These are phyloP conservation scores for Silurus meridionalis DNA, from an alignment of 2,113 vertebrate genomes.

Conservation along the genomic window DNA sequence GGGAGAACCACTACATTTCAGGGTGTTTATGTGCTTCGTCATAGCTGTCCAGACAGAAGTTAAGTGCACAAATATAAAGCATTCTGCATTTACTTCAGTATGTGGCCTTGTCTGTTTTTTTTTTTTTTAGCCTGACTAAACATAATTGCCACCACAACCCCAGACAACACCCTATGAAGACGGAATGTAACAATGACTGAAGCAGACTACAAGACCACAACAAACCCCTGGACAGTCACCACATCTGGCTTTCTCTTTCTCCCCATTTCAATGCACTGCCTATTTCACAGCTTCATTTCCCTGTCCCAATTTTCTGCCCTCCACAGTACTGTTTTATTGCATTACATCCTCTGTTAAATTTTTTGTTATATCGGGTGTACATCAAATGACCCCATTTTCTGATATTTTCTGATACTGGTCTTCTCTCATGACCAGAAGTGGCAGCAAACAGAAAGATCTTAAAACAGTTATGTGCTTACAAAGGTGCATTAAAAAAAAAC, in stretches of 20 bases:
- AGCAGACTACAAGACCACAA: conserved; percentile 22
- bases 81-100: background rate
- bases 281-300: conserved; percentile 16
- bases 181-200: background rate
- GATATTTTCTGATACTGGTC: background rate
- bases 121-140: background rate
- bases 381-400: conserved; percentile 20
- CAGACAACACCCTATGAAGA: conserved; percentile 24
- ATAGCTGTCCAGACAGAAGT: conserved; percentile 13
- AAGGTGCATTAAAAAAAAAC: too few species aligned
- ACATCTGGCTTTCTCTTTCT: background rate
- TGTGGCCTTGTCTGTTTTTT: background rate
- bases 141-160: background rate
- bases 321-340: background rate
- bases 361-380: conserved; percentile 6
- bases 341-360: conserved; percentile 4
- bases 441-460: background rate
- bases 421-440: background rate
- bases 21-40: background rate
- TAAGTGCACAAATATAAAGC: background rate
- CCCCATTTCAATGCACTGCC: background rate
- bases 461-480: background rate
- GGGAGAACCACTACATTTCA: conserved; percentile 16
- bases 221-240: background rate
- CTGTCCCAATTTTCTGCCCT: background rate